These are phyloP conservation scores for Tapera naevia DNA, from an alignment of 2,797 vertebrate species.

Conservation along the genomic window DNA sequence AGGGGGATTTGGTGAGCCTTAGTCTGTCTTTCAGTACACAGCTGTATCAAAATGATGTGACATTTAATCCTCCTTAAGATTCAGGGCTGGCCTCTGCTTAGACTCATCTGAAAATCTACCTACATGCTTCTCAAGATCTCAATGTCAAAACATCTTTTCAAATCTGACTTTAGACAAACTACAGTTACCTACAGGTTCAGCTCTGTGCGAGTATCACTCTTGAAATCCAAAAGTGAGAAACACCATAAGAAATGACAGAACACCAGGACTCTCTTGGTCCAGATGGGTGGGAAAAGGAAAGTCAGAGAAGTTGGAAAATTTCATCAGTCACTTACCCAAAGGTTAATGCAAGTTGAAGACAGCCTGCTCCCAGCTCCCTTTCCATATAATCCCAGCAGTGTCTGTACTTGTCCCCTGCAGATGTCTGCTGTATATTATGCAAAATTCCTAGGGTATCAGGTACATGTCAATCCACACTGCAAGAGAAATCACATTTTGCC, in stretches of 20 bases:
- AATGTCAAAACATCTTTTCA: slow-evolving; percentile 6
- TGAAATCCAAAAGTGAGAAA: neutral
- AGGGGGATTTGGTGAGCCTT: neutral
- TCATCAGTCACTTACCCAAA: neutral
- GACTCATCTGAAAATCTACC: neutral
- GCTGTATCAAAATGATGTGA: neutral
- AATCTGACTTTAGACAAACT: neutral
- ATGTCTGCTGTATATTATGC: neutral
- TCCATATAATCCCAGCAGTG: neutral
- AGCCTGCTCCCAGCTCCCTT: neutral
- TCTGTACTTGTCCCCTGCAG: neutral
- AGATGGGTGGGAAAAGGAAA: neutral
- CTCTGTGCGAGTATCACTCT: neutral
- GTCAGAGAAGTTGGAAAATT: neutral
- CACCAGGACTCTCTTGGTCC: neutral
- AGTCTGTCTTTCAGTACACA: neutral
- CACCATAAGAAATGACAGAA: neutral
- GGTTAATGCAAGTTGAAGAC: neutral
- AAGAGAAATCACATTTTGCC: neutral
- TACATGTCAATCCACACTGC: neutral
- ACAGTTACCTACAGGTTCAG: neutral
- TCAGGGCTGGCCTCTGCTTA: neutral
- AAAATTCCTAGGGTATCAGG: neutral
- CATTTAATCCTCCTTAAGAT: slow-evolving; percentile 25
- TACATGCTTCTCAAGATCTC: neutral